Evolutionary conservation across 2,888 invertebrate genomes (phyloP).

Genomic region (Tiliacea aurago): DNA sequence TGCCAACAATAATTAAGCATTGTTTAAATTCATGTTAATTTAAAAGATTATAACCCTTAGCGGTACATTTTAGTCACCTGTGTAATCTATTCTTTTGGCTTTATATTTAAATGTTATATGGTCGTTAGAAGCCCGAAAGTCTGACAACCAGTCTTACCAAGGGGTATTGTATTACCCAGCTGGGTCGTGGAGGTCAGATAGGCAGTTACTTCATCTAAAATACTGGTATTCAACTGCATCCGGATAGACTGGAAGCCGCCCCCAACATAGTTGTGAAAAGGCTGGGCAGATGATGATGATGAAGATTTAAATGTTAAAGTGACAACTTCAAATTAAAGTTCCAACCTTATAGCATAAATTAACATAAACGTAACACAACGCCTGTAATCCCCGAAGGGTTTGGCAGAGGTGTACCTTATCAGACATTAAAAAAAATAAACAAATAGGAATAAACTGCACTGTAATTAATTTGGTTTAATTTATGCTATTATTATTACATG

Average conservation of each 20-base stretch:
- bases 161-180: too few species aligned
- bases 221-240: too few species aligned
- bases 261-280: too few species aligned
- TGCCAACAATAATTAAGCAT: slow-evolving; percentile 34
- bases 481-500: too few species aligned
- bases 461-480: background rate
- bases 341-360: background rate
- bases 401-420: background rate
- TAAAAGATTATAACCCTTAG: slow-evolving; percentile 1
- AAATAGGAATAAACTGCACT: background rate
- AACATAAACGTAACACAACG: background rate
- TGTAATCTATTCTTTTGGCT: background rate
- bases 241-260: too few species aligned
- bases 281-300: too few species aligned
- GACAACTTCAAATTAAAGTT: slow-evolving; percentile 9
- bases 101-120: background rate
- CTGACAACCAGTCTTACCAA: too few species aligned
- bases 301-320: slow-evolving; percentile 10
- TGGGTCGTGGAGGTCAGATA: too few species aligned
- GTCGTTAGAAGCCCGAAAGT: too few species aligned
- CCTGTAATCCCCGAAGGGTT: too few species aligned
- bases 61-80: background rate
- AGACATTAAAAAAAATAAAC: background rate
- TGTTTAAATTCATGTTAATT: slow-evolving; percentile 44
- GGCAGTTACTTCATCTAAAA: too few species aligned